Evolutionary conservation across 1,140 invertebrate genomes (phyloP).

Genomic region (Melanaphis sacchari): DNA sequence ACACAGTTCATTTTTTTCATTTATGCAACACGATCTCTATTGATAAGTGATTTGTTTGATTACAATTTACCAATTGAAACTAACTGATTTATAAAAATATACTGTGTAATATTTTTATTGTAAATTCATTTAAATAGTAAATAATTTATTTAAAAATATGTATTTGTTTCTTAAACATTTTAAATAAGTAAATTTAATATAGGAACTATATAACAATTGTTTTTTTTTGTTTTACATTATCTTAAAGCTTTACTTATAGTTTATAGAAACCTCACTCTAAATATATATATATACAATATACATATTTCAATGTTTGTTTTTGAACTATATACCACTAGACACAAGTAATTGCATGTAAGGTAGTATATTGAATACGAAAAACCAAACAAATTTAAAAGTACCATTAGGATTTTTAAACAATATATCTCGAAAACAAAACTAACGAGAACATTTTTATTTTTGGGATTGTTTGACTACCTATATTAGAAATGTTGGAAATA

Average conservation of each 20-base stretch:
- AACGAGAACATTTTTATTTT: not conserved
- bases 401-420: not conserved
- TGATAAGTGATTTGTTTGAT: not conserved
- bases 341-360: not conserved
- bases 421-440: not conserved
- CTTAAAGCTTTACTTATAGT: not conserved
- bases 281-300: not conserved
- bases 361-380: not conserved
- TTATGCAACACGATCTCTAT: not conserved
- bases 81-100: not conserved
- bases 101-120: not conserved
- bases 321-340: not conserved
- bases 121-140: not conserved
- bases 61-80: not conserved
- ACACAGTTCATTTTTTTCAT: not conserved
- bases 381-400: slow-evolving; percentile 24
- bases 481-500: not conserved
- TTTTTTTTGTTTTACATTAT: not conserved
- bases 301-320: not conserved
- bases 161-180: not conserved
- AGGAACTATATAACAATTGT: not conserved
- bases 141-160: not conserved
- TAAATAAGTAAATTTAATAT: not conserved
- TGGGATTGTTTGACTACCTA: not conserved
- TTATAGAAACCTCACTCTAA: not conserved